Percentiles rank a stretch among this genome's conserved stretches.
These are phyloP conservation scores for Orycteropus afer DNA, from an alignment of 2,113 vertebrate species.

Conservation along the genomic window DNA sequence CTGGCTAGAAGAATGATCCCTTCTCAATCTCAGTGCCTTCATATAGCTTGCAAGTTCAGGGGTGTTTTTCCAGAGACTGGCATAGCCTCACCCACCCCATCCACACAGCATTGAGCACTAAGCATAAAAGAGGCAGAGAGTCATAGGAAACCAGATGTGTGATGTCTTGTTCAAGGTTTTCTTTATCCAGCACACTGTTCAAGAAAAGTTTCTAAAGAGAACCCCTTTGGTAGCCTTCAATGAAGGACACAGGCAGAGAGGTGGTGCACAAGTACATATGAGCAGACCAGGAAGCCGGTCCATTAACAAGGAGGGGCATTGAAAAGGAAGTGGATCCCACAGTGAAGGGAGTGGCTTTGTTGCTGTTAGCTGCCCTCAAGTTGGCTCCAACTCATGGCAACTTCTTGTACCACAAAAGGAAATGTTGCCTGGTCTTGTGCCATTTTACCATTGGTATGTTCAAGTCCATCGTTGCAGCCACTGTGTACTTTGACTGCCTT, in stretches of 20 bases:
- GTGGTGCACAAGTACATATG: background rate
- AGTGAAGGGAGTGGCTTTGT: no score
- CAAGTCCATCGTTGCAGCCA: no score
- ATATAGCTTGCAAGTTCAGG: background rate
- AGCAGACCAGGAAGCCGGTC: background rate
- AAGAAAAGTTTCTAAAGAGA: background rate
- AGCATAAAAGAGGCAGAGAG: background rate
- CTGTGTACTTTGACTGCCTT: no score
- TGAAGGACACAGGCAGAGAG: background rate
- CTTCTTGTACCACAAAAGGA: no score
- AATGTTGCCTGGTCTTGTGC: no score
- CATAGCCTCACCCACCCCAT: background rate
- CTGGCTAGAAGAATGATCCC: background rate
- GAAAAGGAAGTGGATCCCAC: background rate
- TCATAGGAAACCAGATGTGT: background rate
- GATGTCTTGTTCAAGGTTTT: background rate
- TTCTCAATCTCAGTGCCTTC: background rate
- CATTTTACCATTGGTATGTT: no score
- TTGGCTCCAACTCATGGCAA: background rate
- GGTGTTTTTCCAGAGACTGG: background rate
- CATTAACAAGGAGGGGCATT: background rate
- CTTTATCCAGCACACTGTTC: background rate
- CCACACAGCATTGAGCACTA: background rate
- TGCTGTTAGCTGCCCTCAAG: no score
- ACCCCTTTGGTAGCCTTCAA: background rate